Evolutionary conservation across 2,113 vertebrate genomes (phyloP).

Genomic region (Notothenia coriiceps): DNA sequence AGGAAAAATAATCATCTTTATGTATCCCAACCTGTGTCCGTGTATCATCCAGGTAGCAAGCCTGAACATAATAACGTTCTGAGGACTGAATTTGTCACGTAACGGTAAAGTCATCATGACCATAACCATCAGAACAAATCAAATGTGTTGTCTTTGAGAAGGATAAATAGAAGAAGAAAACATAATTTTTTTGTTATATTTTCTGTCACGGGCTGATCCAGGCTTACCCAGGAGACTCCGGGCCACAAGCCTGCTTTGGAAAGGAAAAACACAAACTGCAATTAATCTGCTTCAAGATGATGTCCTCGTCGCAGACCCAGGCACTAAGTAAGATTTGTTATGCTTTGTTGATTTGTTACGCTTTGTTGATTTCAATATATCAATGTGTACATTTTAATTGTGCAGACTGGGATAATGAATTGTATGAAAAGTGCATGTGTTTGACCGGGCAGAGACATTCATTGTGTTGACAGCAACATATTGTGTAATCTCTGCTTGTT

Average conservation of each 20-base stretch:
- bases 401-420: background rate
- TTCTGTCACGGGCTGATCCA: constrained; percentile 55
- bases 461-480: constrained; percentile 3
- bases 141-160: background rate
- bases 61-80: background rate
- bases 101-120: background rate
- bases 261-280: constrained; percentile 89
- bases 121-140: background rate
- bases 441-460: too few species aligned
- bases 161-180: background rate
- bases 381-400: background rate
- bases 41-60: background rate
- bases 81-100: background rate
- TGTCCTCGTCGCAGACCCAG: constrained; percentile 90
- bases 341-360: background rate
- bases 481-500: background rate
- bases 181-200: background rate
- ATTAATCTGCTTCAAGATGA: constrained; percentile 90
- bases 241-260: constrained; percentile 91
- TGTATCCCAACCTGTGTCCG: background rate
- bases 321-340: constrained; percentile 87
- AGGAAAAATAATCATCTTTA: too few species aligned
- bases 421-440: background rate
- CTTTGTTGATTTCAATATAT: background rate
- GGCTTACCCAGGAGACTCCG: constrained; percentile 91